Evolutionary conservation across 2,797 vertebrate species (phyloP).

Genomic region (Linurgus olivaceus): DNA sequence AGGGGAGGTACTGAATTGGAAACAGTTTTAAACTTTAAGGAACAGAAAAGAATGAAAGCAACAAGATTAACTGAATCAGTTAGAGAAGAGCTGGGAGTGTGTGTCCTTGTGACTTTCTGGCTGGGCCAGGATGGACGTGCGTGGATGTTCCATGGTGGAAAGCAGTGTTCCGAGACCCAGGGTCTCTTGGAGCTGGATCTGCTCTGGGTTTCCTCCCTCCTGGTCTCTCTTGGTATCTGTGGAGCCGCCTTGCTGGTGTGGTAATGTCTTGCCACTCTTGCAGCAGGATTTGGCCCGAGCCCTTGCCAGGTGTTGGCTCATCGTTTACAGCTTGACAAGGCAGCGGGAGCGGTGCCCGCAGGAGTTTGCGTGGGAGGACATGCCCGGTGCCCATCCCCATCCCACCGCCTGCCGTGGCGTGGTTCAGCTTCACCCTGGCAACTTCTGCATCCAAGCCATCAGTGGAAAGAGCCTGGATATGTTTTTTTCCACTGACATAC

Average conservation of each 20-base stretch:
- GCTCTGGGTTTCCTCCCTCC: not conserved
- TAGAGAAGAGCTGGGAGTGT: not conserved
- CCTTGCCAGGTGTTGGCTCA: conserved; percentile 28
- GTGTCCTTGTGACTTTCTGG: not conserved
- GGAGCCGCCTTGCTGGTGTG: not conserved
- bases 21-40: conserved; percentile 24
- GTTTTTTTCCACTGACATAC: not conserved
- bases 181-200: not conserved
- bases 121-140: not conserved
- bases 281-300: conserved; percentile 19
- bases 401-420: accelerated
- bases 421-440: accelerated
- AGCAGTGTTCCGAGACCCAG: not conserved
- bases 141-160: not conserved
- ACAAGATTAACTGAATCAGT: not conserved
- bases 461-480: not conserved
- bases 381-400: not conserved
- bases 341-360: not conserved
- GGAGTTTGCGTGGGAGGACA: not conserved
- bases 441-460: accelerated
- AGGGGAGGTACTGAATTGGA: conserved; percentile 10
- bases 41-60: not conserved
- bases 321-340: not conserved
- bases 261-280: conserved; percentile 22
- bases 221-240: not conserved